Conservation (phyloP, 2,797 vertebrate genomes). For the Rousettus madagascariensis region DNA sequence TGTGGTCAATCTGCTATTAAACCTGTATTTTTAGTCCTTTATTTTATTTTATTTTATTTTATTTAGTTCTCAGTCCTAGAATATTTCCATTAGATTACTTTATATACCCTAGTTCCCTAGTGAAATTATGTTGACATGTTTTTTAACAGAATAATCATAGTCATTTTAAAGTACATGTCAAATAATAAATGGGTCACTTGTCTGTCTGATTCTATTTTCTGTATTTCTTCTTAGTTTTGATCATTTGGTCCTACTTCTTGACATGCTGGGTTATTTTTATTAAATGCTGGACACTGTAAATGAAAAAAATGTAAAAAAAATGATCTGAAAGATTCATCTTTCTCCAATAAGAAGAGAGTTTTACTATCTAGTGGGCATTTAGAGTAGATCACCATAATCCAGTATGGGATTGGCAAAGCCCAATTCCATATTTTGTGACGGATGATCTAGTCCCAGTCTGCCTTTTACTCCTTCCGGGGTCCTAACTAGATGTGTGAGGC, state of each 20-base stretch:
- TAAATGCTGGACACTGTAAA: not conserved
- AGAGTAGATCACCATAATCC: not conserved
- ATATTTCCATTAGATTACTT: constrained; percentile 11
- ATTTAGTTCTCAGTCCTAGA: not conserved
- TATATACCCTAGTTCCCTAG: not conserved
- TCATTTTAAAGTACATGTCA: not conserved
- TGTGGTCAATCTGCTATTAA: not conserved
- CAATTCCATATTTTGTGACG: not conserved
- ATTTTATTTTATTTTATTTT: not conserved
- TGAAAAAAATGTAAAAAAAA: not conserved
- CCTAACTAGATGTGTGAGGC: not conserved
- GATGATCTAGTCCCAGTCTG: not conserved
- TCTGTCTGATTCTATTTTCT: not conserved
- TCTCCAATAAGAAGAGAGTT: not conserved
- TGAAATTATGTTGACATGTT: not conserved
- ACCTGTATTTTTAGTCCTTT: not conserved
- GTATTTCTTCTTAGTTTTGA: constrained; percentile 24
- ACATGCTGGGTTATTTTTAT: not conserved
- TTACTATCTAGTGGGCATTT: not conserved
- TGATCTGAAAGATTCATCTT: not conserved
- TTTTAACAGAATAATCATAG: not conserved
- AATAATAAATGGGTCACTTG: not conserved
- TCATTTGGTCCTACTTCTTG: not conserved
- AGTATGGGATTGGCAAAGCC: not conserved
- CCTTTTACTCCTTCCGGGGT: not conserved